Conservation (phyloP, 2,888 invertebrate species). For the Eupeodes luniger region DNA sequence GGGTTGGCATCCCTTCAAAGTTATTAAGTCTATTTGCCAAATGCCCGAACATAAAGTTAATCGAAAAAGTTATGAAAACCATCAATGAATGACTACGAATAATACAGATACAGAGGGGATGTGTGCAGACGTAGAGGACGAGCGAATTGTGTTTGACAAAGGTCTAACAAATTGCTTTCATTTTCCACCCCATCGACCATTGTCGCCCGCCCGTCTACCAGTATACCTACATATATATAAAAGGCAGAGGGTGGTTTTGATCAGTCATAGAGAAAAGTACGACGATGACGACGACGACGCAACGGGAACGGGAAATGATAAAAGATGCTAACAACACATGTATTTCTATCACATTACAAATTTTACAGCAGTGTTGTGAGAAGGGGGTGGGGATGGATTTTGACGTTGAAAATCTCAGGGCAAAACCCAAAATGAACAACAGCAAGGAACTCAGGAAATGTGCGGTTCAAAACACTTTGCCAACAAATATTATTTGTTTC, state of each 20-base stretch:
- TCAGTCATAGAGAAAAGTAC: background rate
- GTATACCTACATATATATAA: background rate
- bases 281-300: slow-evolving; percentile 21
- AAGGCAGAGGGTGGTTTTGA: slow-evolving; percentile 2
- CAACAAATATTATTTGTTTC: slow-evolving; percentile 42
- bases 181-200: slow-evolving; percentile 49
- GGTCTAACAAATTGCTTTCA: slow-evolving; percentile 74
- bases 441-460: background rate
- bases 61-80: slow-evolving; percentile 76
- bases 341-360: slow-evolving; percentile 70
- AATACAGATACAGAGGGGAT: background rate
- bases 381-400: background rate
- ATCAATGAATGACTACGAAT: slow-evolving; percentile 15
- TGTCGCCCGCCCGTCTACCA: slow-evolving; percentile 1
- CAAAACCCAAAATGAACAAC: slow-evolving; percentile 10
- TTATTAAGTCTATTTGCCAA: slow-evolving; percentile 75
- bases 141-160: slow-evolving; percentile 68
- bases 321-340: slow-evolving; percentile 73
- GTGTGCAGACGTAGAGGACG: slow-evolving; percentile 45
- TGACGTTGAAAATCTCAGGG: background rate
- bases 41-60: slow-evolving; percentile 75
- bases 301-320: slow-evolving; percentile 55
- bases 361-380: slow-evolving; percentile 40
- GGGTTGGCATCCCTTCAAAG: slow-evolving; percentile 68
- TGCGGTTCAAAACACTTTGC: slow-evolving; percentile 65